Evolutionary conservation across 2,797 vertebrate genomes (phyloP), one percentile per base, ranked within the genome.

Genomic region (Tympanoctomys barrerae): DNA sequence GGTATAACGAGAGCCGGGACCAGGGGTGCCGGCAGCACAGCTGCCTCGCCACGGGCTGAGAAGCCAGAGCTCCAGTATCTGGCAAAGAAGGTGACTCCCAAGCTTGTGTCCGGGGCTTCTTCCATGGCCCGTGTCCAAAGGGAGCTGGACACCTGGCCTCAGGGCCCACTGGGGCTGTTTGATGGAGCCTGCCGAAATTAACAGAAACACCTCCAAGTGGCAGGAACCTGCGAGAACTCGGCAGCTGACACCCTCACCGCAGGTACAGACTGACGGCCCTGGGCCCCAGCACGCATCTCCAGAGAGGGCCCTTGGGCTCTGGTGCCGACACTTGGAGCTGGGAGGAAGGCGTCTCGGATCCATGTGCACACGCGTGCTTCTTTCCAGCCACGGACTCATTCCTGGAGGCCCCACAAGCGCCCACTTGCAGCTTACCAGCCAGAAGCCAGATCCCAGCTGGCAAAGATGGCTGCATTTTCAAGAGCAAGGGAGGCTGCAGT

Each of bases 291-390:
- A 31, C 0, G 2, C 4, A 1, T 42, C 46, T 36, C 33, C 79
- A 93, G 54, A 88, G 18, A 62, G n/a, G 39, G 28, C n/a, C 13
- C 24, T 36, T 13, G 6, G 7, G 28, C 80, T 89, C 59, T 1
- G 33, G 92, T 0, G 36, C 28, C 54, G 86, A 84, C 7, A 61
- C 61, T 6, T n/a, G 70, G 36, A 28, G 2, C 46, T 42, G 39
- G 7, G 26, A 87, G 16, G 18, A 88, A 78, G 61, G 33, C 1
- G 16, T 54, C 77, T 68, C 33, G 14, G n/a, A 42, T 2, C 12
- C 16, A 26, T 1, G 24, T 7, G 12, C 1, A 21, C 73, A 28
- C 4, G 0, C 54, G 28, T 3, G 2, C 62, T 26, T 36, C 54
- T 83, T 16, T 19, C 42, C 1, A 26, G 28, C 59, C 61, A 26